These are phyloP conservation scores for Alouatta palliata DNA, from an alignment of 2,113 vertebrate genomes.

Conservation along the genomic window DNA sequence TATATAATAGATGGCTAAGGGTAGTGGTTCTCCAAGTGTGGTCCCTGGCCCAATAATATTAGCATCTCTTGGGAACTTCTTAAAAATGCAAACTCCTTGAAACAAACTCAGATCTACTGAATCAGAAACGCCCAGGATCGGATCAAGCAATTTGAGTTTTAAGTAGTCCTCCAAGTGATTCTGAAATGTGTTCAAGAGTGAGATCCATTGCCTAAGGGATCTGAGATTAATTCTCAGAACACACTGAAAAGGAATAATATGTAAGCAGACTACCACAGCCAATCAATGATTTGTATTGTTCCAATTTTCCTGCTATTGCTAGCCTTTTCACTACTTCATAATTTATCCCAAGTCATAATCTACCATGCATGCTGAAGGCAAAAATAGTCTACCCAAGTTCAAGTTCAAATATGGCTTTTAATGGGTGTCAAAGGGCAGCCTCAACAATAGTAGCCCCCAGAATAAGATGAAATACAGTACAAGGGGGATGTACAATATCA, in stretches of 20 bases:
- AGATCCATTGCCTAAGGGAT: neutral
- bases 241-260: neutral
- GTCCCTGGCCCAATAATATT: neutral
- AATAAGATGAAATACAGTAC: neutral
- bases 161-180: neutral
- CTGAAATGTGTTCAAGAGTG: neutral
- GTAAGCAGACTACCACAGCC: neutral
- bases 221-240: neutral
- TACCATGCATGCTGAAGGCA: neutral
- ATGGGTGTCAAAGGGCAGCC: neutral
- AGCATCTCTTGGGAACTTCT: neutral
- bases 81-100: neutral
- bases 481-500: neutral
- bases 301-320: neutral
- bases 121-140: neutral
- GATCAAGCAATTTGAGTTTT: neutral
- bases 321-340: neutral
- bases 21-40: neutral
- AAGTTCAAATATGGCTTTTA: constrained; percentile 8
- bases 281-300: neutral
- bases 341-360: neutral
- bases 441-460: neutral
- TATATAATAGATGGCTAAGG: neutral
- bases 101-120: neutral
- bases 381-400: neutral